These are phyloP conservation scores for Lepilemur septentrionalis DNA, from an alignment of 2,797 vertebrate species.

Conservation along the genomic window DNA sequence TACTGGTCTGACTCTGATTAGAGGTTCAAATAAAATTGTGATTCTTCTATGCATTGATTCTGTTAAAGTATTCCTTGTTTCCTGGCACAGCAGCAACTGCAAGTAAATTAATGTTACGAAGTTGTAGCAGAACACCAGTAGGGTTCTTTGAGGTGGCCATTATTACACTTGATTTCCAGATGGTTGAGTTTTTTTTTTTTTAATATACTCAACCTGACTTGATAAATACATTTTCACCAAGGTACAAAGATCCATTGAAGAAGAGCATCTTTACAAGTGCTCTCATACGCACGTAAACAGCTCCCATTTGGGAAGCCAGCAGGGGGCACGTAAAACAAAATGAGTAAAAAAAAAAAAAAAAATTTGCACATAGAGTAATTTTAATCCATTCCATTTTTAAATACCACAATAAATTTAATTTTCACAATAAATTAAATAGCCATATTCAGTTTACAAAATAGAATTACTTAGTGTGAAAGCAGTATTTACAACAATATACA, in stretches of 20 bases:
- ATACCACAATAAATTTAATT: conserved; percentile 90
- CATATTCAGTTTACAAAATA: conserved; percentile 92
- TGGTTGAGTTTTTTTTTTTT: conserved; percentile 1
- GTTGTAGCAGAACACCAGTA: conserved; percentile 28
- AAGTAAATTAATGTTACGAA: conserved; percentile 63
- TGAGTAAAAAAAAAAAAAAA: conserved; percentile 61
- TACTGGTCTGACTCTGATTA: conserved; percentile 20
- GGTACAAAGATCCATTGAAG: conserved; percentile 16
- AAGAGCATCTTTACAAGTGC: not conserved
- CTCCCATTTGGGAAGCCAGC: not conserved
- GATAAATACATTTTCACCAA: conserved; percentile 43
- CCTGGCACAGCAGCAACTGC: not conserved
- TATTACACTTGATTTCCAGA: conserved; percentile 58
- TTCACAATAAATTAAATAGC: conserved; percentile 91
- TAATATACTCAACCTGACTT: conserved; percentile 49
- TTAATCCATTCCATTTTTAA: conserved; percentile 91
- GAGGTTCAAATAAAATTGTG: conserved; percentile 36
- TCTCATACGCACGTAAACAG: not conserved
- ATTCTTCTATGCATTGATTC: conserved; percentile 53
- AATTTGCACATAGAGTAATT: conserved; percentile 85
- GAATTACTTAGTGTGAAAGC: conserved; percentile 91
- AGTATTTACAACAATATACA: conserved; percentile 90
- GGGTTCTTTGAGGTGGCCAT: conserved; percentile 37
- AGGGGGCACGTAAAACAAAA: conserved; percentile 55
- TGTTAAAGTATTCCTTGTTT: conserved; percentile 14